Conservation (phyloP, 2,888 invertebrate species). For the Drosophila villosipedis region DNA sequence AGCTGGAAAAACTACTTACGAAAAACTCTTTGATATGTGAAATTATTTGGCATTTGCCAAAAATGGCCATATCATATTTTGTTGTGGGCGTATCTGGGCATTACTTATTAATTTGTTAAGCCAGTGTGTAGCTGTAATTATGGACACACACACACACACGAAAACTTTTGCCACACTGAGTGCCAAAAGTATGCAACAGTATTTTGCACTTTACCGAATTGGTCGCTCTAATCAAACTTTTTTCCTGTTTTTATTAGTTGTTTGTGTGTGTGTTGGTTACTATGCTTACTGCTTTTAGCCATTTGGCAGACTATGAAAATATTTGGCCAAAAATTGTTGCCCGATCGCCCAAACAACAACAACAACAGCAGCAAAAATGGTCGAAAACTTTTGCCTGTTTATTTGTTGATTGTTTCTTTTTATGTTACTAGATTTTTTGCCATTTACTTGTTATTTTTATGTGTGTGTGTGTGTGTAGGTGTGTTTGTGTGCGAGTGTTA, state of each 20-base stretch:
- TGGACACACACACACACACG: neutral
- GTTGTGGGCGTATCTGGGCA: neutral
- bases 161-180: neutral
- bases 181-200: conserved; percentile 68
- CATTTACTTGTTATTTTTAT: conserved; percentile 29
- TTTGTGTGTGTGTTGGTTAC: neutral
- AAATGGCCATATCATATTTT: neutral
- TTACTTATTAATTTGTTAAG: conserved; percentile 46
- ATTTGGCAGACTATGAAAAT: conserved; percentile 56
- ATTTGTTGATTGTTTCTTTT: conserved; percentile 42
- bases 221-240: conserved; percentile 69
- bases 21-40: neutral
- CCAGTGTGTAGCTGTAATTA: conserved; percentile 27
- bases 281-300: conserved; percentile 1
- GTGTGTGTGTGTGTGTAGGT: neutral
- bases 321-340: conserved; percentile 47
- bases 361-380: conserved; percentile 3
- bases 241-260: conserved; percentile 25
- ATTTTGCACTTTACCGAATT: conserved; percentile 68
- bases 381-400: conserved; percentile 36
- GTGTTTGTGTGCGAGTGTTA: neutral
- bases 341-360: conserved; percentile 8
- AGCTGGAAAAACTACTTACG: neutral
- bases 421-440: conserved; percentile 22
- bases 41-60: neutral